Evolutionary conservation across 2,113 vertebrate species (phyloP).

Genomic region (Myocastor coypus): DNA sequence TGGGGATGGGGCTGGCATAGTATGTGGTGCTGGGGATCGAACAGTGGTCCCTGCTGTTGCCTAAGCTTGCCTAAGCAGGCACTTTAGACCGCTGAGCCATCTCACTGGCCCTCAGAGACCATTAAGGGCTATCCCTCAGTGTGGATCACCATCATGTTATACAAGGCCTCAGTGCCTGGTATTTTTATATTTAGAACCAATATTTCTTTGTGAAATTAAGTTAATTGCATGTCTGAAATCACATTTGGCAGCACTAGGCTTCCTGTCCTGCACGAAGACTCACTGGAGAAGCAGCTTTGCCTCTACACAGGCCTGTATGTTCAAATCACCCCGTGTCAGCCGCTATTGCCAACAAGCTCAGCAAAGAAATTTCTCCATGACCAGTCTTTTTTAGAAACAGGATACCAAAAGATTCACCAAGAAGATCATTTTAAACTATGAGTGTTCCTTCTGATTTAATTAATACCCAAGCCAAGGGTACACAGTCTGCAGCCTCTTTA

Average conservation of each 20-base stretch:
- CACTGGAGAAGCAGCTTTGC: neutral
- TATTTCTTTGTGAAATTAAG: constrained; percentile 23
- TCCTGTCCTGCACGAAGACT: neutral
- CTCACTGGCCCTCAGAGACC: neutral
- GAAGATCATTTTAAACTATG: neutral
- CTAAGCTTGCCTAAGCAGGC: too few species aligned
- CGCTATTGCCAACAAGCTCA: neutral
- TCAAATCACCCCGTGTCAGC: neutral
- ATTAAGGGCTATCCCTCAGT: neutral
- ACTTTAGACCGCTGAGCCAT: too few species aligned
- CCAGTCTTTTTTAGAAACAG: constrained; percentile 34
- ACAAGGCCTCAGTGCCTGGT: neutral
- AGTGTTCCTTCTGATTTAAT: neutral
- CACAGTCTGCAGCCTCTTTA: neutral
- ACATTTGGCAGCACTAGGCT: neutral
- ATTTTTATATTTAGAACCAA: neutral
- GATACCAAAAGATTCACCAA: neutral
- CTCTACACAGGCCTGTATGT: neutral
- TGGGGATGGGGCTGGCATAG: too few species aligned
- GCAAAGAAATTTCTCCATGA: neutral
- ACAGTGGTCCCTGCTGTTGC: too few species aligned
- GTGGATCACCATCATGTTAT: neutral
- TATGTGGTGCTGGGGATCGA: too few species aligned
- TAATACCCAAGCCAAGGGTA: neutral
- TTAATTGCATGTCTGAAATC: constrained; percentile 2